These are phyloP conservation scores for Strigops habroptila DNA, from an alignment of 2,113 vertebrate species.

Conservation along the genomic window DNA sequence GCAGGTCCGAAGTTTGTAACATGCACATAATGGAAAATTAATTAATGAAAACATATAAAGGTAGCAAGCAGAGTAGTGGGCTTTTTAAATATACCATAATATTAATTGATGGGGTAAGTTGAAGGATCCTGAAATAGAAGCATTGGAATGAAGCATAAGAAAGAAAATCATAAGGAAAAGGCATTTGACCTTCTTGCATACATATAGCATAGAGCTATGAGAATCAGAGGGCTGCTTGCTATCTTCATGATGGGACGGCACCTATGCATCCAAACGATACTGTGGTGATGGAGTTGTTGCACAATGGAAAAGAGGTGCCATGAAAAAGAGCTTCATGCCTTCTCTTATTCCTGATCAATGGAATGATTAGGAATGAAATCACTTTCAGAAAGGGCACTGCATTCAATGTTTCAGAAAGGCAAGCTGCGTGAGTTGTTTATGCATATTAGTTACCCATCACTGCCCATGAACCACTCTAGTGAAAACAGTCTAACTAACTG, in stretches of 20 bases:
- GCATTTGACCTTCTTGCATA: background rate
- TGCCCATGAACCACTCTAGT: constrained; percentile 10
- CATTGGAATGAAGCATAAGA: background rate
- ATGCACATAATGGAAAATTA: background rate
- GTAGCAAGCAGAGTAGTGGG: background rate
- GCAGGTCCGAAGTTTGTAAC: background rate
- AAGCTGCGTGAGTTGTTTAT: background rate
- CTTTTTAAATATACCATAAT: background rate
- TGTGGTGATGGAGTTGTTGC: background rate
- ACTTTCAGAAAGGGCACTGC: background rate
- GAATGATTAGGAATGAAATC: background rate
- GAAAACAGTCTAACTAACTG: constrained; percentile 8
- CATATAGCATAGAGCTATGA: background rate
- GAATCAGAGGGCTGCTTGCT: background rate
- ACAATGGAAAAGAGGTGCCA: background rate
- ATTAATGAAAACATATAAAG: background rate
- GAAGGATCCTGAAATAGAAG: background rate
- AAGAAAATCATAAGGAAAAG: background rate
- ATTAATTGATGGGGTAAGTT: background rate
- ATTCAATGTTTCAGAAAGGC: background rate
- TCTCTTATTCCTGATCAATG: background rate
- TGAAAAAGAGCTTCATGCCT: background rate
- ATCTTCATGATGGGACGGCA: background rate
- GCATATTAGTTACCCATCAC: background rate
- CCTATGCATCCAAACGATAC: background rate